Conservation (phyloP, 92 coral and sea anemone genomes). For the Pocillopora meandrina region DNA sequence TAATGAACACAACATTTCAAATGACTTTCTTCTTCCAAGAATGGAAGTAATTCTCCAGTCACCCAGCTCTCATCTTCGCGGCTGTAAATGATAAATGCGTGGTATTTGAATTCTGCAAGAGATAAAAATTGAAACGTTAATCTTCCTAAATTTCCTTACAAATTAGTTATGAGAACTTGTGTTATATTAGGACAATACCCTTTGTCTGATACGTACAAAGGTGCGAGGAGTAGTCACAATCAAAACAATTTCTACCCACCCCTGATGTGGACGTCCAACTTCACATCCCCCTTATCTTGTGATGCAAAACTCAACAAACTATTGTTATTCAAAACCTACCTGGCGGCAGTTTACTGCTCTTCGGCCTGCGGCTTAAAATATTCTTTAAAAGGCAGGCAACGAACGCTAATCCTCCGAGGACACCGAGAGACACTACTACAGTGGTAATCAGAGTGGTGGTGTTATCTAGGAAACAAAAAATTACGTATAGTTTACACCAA, state of each 20-base stretch:
- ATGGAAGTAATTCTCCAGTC: background rate
- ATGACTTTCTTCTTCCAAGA: slow-evolving; percentile 17
- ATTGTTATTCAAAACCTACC: background rate
- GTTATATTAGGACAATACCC: no score
- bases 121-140: background rate
- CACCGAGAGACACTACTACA: background rate
- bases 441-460: background rate
- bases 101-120: slow-evolving; percentile 12
- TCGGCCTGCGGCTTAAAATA: background rate
- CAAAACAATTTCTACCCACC: no score
- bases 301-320: background rate
- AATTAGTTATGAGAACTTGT: no score
- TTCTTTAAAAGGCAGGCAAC: background rate
- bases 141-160: no score
- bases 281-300: no score
- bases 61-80: background rate
- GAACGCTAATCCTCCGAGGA: background rate
- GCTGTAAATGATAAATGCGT: slow-evolving; percentile 27
- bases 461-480: no score
- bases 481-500: no score
- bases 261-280: no score
- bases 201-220: no score
- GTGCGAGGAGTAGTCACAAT: no score
- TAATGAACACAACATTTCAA: slow-evolving; percentile 31
- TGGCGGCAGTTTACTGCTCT: background rate